Conservation (phyloP, 1,140 invertebrate species). For the Gerris buenoi region DNA sequence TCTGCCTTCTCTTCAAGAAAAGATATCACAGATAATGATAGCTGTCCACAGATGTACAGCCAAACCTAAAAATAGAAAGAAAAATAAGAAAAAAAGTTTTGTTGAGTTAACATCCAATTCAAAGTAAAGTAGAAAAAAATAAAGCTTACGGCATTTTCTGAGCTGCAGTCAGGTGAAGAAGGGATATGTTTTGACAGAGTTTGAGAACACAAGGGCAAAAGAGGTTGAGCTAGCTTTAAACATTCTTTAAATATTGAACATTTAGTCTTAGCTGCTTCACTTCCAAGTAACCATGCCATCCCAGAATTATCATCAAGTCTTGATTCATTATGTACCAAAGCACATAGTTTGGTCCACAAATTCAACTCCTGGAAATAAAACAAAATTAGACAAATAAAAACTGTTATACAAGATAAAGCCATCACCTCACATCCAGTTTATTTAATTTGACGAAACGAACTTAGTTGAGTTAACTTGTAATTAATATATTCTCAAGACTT, state of each 20-base stretch:
- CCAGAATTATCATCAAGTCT: background rate
- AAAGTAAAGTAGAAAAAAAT: too few relatives aligned
- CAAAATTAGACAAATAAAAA: background rate
- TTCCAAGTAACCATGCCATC: background rate
- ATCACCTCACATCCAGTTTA: too few relatives aligned
- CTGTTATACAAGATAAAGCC: background rate
- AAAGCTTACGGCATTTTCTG: background rate
- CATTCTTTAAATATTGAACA: background rate
- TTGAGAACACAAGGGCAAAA: background rate
- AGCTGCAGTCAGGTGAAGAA: background rate
- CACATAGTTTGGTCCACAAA: background rate
- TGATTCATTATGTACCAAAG: background rate
- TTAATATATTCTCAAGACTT: too few relatives aligned
- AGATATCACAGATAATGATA: background rate
- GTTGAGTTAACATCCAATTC: too few relatives aligned
- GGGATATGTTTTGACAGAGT: background rate
- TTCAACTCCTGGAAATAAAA: background rate
- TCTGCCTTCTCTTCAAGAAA: background rate
- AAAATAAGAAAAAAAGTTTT: too few relatives aligned
- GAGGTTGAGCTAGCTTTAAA: background rate
- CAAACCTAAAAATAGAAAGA: too few relatives aligned
- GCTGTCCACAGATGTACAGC: background rate
- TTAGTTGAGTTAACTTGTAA: too few relatives aligned
- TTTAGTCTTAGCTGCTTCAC: background rate
- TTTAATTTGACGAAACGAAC: too few relatives aligned